Base-by-base conservation (phyloP, 1,140 invertebrate species). In the Drosophila erecta region DNA sequence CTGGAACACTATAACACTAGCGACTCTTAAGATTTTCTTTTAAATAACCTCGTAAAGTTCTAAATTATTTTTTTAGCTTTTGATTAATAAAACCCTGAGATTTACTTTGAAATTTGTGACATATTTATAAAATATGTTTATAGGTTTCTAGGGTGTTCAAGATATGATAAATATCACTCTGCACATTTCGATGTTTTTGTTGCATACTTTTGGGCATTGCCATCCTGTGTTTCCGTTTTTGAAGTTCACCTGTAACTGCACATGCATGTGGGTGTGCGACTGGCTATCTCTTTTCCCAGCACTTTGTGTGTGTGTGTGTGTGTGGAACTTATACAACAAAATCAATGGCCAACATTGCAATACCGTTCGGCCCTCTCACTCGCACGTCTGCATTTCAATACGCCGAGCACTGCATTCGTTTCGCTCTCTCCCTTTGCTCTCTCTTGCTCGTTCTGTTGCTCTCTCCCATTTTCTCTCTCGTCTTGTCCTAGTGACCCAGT, bases 401-500 rank as follows among this genome's bases (percentile, higher is more conserved):
- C 17, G 20, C 40, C 55, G 53, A 61, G 27, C 24, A 1, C 22
- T 44, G 41, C 33, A 20, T 11, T 64, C 51, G 54, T 58, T 58
- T 20, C 33, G 14, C 24, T 30, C 72, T 35, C 27, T 30, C 37
- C 14, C 22, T 44, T 50, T 35, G 24, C 57, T 60, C 72, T 51
- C 41, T 54, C 57, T 41, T 50, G 30, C 10, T 50, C 51, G 40
- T 38, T 46, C 46, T 17, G 46, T 46, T 47, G 30, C 44, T 40
- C 20, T 15, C 12, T 74, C 12, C 8, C 30, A 30, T 10, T 30
- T 3, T 20, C 15, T 73, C 64, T 47, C 41, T 81, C 58, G 67
- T 43, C 57, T 74, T 83, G 90, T 85, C 90, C 90, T 90, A 91
- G 80, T 91, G 86, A 91, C 90, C 90, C 49, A 91, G 65, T 90